phyloP scores from a whole-genome alignment of 2,888 invertebrate genomes.

The Anthoptus insignis region DNA sequence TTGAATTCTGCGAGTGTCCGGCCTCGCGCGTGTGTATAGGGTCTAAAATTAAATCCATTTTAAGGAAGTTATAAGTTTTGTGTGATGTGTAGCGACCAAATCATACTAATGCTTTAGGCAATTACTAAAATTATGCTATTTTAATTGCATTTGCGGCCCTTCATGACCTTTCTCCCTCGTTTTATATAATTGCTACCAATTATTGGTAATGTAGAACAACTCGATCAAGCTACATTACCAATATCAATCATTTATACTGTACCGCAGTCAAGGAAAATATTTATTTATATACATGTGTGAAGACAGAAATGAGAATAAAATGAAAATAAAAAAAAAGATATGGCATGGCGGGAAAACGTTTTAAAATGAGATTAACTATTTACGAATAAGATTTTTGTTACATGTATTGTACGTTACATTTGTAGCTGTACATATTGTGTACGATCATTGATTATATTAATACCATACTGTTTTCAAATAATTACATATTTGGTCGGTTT shows the following conservation, averaged over 20 bases:
- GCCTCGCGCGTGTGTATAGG: conserved; percentile 13
- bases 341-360: background rate
- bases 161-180: background rate
- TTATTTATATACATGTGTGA: background rate
- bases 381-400: background rate
- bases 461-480: no score
- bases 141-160: conserved; percentile 21
- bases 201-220: background rate
- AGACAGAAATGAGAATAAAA: background rate
- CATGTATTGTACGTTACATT: background rate
- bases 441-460: background rate
- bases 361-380: background rate
- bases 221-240: no score
- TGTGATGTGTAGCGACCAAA: conserved; percentile 23
- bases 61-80: conserved; percentile 17
- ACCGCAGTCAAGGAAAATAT: background rate
- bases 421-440: background rate
- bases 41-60: no score
- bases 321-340: background rate
- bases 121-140: conserved; percentile 18
- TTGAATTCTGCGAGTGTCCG: conserved; percentile 19
- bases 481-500: no score
- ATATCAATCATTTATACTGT: no score
- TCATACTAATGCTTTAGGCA: conserved; percentile 21
- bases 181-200: background rate